Evolutionary conservation across 2,888 invertebrate genomes (phyloP).

Genomic region (Melieria picta): DNA sequence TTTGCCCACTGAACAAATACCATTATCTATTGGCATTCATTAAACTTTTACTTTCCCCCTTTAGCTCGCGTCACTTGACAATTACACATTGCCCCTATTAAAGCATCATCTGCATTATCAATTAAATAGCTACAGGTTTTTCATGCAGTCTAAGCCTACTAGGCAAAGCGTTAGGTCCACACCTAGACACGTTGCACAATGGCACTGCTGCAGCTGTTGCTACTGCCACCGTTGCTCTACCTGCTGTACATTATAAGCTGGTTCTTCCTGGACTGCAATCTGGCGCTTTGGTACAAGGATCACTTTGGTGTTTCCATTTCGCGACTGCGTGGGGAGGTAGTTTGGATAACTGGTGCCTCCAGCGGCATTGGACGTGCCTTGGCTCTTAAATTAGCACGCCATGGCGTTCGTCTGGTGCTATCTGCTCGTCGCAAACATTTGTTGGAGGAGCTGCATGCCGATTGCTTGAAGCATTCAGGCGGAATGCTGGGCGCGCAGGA

Average conservation of each 20-base stretch:
- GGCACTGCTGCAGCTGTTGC: slow-evolving; percentile 60
- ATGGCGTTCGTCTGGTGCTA: slow-evolving; percentile 74
- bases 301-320: slow-evolving; percentile 72
- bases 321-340: slow-evolving; percentile 73
- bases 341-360: slow-evolving; percentile 87
- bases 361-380: slow-evolving; percentile 83
- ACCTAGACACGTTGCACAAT: slow-evolving; percentile 41
- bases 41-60: no score
- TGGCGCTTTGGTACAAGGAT: slow-evolving; percentile 70
- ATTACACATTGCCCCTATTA: no score
- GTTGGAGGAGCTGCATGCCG: slow-evolving; percentile 73
- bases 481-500: slow-evolving; percentile 70
- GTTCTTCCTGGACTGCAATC: slow-evolving; percentile 71
- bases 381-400: slow-evolving; percentile 74
- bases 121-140: no score
- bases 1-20: no score
- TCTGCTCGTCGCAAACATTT: slow-evolving; percentile 74
- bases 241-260: slow-evolving; percentile 68
- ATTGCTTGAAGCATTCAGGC: slow-evolving; percentile 68
- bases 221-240: slow-evolving; percentile 57
- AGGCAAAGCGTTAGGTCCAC: no score
- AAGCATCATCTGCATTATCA: no score
- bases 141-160: no score
- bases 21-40: no score
- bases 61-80: no score